Base-by-base conservation (phyloP, 2,888 invertebrate species). In the Atherix ibis region DNA sequence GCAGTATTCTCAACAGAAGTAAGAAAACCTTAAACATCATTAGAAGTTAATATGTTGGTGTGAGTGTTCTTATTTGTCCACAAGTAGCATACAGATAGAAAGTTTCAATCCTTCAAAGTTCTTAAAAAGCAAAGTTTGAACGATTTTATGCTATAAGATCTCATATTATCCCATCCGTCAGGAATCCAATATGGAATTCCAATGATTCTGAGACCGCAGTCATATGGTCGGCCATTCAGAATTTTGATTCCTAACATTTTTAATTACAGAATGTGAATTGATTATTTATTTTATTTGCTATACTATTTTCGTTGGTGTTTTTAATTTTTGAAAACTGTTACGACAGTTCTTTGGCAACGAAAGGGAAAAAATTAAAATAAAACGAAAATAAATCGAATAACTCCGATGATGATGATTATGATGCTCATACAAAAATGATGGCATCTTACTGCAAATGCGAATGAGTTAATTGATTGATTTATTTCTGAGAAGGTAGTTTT, bases 221-320 rank as follows among this genome's bases (percentile, higher is more conserved):
- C 39, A 41, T 37, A 39, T 35, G 38, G 39, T 33, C 37, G 37
- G 26, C 14, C 35, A 29, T 31, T 31, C 25, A 35, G 35, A 35
- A 35, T 35, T 35, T 35, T 31, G 35, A 35, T 35, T 31, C 30
- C 35, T 31, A 35, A 35, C 30, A 35, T 35, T 29, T 34, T 34
- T 35, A 35, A 35, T 35, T 35, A 31, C 31, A 18, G 30, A 10
- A 24, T 29, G 26, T 22, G 29, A 31, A 25, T 35, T 35, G 27
- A 31, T 18, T 26, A 16, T 27, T n/a, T 14, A 18, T 8, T 17
- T 24, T 18, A n/a, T n/a, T n/a, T n/a, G n/a, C n/a, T n/a, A n/a
- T n/a, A n/a, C n/a, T n/a, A n/a, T n/a, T n/a, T n/a, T n/a, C n/a
- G n/a, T n/a, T n/a, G n/a, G n/a, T n/a, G n/a, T n/a, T n/a, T n/a